Base-by-base conservation (phyloP, 2,888 invertebrate genomes). In the Latrodectus elegans region DNA sequence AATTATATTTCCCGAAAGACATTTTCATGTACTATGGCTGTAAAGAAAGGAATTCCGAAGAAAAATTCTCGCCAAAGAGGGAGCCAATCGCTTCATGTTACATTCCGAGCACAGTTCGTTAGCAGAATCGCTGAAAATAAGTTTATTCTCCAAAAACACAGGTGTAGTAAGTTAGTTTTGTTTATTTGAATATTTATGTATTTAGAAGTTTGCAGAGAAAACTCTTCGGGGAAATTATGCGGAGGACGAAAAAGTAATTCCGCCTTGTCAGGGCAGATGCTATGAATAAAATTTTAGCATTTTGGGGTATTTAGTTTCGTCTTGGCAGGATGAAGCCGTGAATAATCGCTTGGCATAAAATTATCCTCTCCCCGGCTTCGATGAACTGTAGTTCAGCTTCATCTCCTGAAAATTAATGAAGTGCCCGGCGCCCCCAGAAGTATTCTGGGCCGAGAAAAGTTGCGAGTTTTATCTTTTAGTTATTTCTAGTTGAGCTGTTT, bases 201-300 rank as follows among this genome's bases (percentile, higher is more conserved):
- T 53, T 38, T 38, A 38, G 52, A 74, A 74, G 81, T 74, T 81
- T 53, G 81, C 38, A 38, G 3, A 38, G 38, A 4, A 38, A 38
- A 67, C 73, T 81, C 81, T 74, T 81, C 74, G 14, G 81, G 81
- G 81, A 81, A 81, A 81, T 74, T 81, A 81, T 17, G 52, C 6
- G 12, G 67, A 72, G 38, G 38, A 67, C 26, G 67, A 81, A 81
- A 81, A 81, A 81, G 81, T 22, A 74, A 74, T 74, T 53, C 15
- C 12, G 51, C 64, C 64, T 74, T 74, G 81, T 74, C 53, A 78
- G 55, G 26, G 67, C 15, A 26, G 53, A 74, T 65, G 17, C 53
- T 52, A 67, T 74, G 81, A 73, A 81, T 81, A 74, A 81, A 74
- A 52, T 73, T 73, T 51, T 52, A 65, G 51, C 73, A 52, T 65